phyloP scores from a whole-genome alignment of 1,140 invertebrate genomes.

The Ridgeia piscesae region DNA sequence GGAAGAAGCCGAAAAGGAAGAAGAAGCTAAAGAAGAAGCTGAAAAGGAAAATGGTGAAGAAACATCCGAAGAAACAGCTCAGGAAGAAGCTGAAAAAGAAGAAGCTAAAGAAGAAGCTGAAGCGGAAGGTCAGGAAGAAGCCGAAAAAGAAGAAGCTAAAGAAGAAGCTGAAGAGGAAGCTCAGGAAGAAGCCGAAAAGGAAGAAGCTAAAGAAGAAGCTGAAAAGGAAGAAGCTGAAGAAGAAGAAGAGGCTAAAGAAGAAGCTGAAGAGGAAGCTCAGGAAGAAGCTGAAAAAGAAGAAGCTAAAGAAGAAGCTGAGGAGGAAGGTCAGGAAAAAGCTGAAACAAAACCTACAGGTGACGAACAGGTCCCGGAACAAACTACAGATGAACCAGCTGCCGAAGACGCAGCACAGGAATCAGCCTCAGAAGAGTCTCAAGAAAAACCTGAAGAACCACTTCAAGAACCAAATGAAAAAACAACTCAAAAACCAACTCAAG shows the following conservation, averaged over 20 bases:
- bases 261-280: neutral
- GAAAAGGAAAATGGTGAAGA: too few species aligned
- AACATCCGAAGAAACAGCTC: too few species aligned
- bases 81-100: too few species aligned
- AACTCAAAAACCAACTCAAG: neutral
- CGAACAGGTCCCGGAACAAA: neutral
- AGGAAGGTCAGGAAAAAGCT: neutral
- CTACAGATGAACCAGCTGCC: neutral
- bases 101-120: too few species aligned
- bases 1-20: too few species aligned
- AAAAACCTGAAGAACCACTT: neutral
- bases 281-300: neutral
- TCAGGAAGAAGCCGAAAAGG: too few species aligned
- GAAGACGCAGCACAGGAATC: neutral
- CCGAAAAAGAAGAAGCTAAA: too few species aligned
- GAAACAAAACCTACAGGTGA: neutral
- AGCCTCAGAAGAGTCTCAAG: neutral
- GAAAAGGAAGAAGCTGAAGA: too few species aligned
- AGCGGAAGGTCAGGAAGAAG: too few species aligned
- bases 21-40: too few species aligned
- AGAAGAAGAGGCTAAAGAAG: neutral
- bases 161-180: too few species aligned
- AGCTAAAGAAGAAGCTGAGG: neutral
- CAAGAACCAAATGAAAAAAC: too few species aligned
- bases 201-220: neutral